A percentile compares a stretch with the other conserved stretches of the same genome.
These are phyloP conservation scores for Amazona ochrocephala DNA, from an alignment of 2,797 vertebrate species.

Conservation along the genomic window DNA sequence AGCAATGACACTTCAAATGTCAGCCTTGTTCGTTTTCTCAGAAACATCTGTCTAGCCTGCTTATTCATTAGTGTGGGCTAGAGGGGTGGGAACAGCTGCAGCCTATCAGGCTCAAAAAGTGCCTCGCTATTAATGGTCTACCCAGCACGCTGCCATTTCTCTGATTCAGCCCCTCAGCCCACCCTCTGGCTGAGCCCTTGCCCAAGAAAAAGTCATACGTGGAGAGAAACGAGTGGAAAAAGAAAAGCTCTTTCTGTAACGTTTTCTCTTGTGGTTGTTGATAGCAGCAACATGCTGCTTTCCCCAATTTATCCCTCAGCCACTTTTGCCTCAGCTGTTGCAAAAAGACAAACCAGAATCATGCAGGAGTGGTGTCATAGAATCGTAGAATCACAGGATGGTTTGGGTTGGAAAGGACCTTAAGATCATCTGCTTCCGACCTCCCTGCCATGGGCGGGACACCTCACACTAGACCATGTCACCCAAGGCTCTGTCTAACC, in stretches of 20 bases:
- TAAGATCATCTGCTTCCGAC: background rate
- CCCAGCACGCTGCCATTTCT: background rate
- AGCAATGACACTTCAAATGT: constrained; percentile 19
- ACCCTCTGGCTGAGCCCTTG: background rate
- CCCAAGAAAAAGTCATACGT: background rate
- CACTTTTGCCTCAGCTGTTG: background rate
- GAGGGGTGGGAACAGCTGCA: constrained; percentile 35
- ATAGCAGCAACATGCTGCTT: background rate
- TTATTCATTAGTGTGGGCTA: constrained; percentile 10
- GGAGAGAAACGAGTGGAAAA: background rate
- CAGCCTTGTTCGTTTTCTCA: constrained; percentile 10
- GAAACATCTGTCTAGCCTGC: background rate
- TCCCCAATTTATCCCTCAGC: background rate
- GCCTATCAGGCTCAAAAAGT: background rate
- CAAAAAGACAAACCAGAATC: background rate
- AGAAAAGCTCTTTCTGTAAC: background rate
- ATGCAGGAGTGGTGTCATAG: background rate
- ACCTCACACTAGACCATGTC: background rate
- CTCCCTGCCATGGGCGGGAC: background rate
- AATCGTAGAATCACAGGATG: background rate
- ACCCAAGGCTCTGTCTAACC: background rate
- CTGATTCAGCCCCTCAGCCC: background rate
- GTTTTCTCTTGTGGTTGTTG: background rate
- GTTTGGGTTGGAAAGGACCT: background rate
- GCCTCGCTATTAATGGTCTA: constrained; percentile 2